A percentile compares a stretch with the other conserved stretches of the same genome.
These are phyloP conservation scores for Mesoclemmys tuberculata DNA, from an alignment of 2,113 vertebrate species.

Conservation along the genomic window DNA sequence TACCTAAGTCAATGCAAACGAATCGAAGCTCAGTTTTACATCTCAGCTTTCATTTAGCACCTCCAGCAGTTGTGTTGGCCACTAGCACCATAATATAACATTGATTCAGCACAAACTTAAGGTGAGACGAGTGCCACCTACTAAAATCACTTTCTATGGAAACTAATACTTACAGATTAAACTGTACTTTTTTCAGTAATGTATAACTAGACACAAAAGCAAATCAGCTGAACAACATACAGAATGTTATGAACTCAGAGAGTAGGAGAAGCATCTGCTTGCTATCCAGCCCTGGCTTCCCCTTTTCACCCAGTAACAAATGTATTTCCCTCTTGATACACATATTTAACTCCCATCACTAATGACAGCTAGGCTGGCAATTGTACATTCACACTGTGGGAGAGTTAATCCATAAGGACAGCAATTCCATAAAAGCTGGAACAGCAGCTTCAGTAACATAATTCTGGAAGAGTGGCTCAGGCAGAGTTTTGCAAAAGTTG, in stretches of 20 bases:
- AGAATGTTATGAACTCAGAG: not conserved
- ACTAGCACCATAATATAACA: not conserved
- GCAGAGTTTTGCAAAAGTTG: conserved; percentile 10
- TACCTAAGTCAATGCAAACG: not conserved
- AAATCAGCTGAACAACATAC: not conserved
- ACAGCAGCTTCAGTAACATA: not conserved
- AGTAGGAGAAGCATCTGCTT: not conserved
- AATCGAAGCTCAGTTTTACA: not conserved
- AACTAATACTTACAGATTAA: not conserved
- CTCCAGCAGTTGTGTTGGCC: not conserved
- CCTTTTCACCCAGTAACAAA: not conserved
- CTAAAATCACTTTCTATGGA: not conserved
- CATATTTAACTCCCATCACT: not conserved
- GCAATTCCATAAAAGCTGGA: not conserved
- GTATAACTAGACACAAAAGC: not conserved
- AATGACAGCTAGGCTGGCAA: not conserved
- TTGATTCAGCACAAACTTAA: not conserved
- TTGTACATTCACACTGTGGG: not conserved
- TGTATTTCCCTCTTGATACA: not conserved
- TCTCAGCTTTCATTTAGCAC: not conserved
- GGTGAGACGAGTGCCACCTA: not conserved
- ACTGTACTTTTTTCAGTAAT: not conserved
- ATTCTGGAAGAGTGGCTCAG: not conserved
- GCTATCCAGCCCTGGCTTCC: not conserved
- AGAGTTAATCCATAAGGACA: not conserved